Evolutionary conservation across 2,113 vertebrate genomes (phyloP), one percentile per base, ranked within the genome.

Genomic region (Hypomesus transpacificus): DNA sequence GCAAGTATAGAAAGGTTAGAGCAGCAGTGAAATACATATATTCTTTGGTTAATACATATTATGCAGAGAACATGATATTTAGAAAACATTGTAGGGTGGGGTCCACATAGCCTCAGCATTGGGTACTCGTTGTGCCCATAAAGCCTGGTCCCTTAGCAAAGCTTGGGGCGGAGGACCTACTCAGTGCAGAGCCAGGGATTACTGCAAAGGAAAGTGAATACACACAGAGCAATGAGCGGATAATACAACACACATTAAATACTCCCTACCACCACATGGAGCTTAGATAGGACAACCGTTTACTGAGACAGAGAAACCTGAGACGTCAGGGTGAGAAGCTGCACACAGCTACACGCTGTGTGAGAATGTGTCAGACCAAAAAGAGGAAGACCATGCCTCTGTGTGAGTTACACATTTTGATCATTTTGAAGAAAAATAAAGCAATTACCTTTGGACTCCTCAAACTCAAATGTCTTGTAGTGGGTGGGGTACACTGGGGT

Each of bases 111-210:
- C 75, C 91, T 93, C 87, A 91, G 90, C 88, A 89, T 90, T 88
- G 75, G 81, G 88, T 79, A 82, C 81, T 85, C 63, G 76, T 84
- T 6, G 31, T 84, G 92, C 92, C 89, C 88, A 87, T 92, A 94
- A 81, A 94, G 90, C 92, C 89, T 87, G 91, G 89, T 94, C 92
- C 91, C 90, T 93, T 86, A 90, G 89, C 90, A 91, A 90, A 94
- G 92, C 80, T 84, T 82, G 93, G 78, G 87, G 89, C 20, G 87
- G 90, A 88, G 83, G 88, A 92, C 92, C 92, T 98, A 98, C 92
- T 98, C 96, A 93, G 96, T 98, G 95, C 96, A 98, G 93, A 98
- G 95, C 97, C 97, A 98, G 87, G 94, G 94, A 85, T 96, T 98
- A 95, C 96, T 98, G 96, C 91, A 96, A 97, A 95, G 95, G 90